These are phyloP conservation scores for Ennomos erosarius DNA, from an alignment of 2,888 invertebrate genomes.

Conservation along the genomic window DNA sequence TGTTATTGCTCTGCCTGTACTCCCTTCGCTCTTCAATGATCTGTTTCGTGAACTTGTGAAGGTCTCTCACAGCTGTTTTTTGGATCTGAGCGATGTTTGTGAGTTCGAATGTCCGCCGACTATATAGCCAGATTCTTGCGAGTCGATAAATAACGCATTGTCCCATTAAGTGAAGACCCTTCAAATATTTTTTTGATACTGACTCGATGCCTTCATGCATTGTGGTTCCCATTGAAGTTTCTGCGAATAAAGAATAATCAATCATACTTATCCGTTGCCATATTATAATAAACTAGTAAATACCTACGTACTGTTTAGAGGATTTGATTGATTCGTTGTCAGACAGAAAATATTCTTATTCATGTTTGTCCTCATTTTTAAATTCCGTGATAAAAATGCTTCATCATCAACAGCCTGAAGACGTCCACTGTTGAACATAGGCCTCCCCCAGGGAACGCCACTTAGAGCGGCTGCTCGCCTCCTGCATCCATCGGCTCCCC, in stretches of 20 bases:
- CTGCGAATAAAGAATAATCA: conserved; percentile 35
- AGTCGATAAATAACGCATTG: conserved; percentile 35
- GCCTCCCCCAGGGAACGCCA: too few species aligned
- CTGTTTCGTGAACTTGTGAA: conserved; percentile 80
- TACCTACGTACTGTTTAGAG: too few species aligned
- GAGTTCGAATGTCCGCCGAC: conserved; percentile 21
- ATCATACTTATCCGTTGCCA: too few species aligned
- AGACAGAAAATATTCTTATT: too few species aligned
- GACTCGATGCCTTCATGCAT: conserved; percentile 61
- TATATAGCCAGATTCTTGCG: conserved; percentile 39
- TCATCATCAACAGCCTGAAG: too few species aligned
- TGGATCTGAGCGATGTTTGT: conserved; percentile 26
- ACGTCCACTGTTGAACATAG: too few species aligned
- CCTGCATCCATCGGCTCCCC: too few species aligned
- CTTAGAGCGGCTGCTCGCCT: too few species aligned
- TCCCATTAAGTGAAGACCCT: conserved; percentile 38
- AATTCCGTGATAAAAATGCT: too few species aligned
- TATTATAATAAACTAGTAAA: too few species aligned
- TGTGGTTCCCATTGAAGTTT: conserved; percentile 84
- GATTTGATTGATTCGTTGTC: too few species aligned
- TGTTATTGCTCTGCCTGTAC: conserved; percentile 37
- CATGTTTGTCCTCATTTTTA: too few species aligned
- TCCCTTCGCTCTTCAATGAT: conserved; percentile 72
- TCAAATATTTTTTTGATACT: conserved; percentile 70
- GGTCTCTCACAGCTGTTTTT: conserved; percentile 57